These are phyloP conservation scores for Crenuchus spilurus DNA, from an alignment of 2,797 vertebrate genomes.

Conservation along the genomic window DNA sequence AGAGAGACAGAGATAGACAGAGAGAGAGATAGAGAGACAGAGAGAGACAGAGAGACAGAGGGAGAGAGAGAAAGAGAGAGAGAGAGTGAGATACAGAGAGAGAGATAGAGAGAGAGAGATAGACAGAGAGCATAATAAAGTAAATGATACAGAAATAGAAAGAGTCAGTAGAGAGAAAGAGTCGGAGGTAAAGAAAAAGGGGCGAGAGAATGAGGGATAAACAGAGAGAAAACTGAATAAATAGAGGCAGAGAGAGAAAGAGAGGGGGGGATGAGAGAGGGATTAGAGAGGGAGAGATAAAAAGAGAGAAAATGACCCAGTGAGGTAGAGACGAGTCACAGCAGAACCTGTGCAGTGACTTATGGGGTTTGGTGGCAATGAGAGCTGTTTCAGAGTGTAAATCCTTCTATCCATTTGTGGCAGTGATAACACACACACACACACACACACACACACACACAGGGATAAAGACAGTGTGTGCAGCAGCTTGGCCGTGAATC, in stretches of 20 bases:
- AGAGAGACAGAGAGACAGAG: not conserved
- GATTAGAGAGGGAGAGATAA: not conserved
- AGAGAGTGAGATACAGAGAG: not conserved
- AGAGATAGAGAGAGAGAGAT: not conserved
- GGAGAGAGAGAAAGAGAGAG: not conserved
- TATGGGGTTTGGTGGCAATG: conserved; percentile 54
- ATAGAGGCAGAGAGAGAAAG: conserved; percentile 24
- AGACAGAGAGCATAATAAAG: conserved; percentile 18
- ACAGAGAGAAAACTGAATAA: not conserved
- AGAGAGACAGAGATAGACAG: no score
- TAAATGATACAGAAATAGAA: not conserved
- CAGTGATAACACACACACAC: conserved; percentile 55
- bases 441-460: conserved; percentile 53
- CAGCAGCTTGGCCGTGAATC: not conserved
- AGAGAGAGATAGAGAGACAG: conserved; percentile 18
- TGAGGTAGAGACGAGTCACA: not conserved
- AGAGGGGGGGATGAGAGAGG: not conserved
- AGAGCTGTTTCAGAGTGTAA: conserved; percentile 57
- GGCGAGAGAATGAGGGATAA: not conserved
- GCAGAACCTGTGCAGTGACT: conserved; percentile 59
- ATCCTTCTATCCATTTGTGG: conserved; percentile 55
- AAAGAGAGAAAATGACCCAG: not conserved
- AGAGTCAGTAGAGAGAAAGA: no score
- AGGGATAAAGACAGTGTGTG: conserved; percentile 40
- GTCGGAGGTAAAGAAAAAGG: no score